A percentile compares a stretch with the other conserved stretches of the same genome.
phyloP scores from a whole-genome alignment of 2,797 vertebrate species.

The Bothrops alternatus region DNA sequence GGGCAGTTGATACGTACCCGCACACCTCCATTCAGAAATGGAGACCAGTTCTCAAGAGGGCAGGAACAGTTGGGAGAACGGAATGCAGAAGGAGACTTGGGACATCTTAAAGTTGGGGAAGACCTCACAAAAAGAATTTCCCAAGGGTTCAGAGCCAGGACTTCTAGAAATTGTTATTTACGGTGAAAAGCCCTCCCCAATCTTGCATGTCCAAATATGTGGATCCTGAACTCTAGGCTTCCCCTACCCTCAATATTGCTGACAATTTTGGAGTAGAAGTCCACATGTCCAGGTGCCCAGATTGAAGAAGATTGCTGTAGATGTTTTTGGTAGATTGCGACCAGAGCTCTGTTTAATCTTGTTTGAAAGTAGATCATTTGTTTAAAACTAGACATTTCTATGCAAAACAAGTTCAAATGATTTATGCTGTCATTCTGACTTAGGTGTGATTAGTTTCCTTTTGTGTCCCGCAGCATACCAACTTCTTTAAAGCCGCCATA shows the following conservation, averaged over 20 bases:
- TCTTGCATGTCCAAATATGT: neutral
- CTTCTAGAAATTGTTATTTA: neutral
- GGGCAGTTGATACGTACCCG: neutral
- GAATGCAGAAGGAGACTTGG: neutral
- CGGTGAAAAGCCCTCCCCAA: neutral
- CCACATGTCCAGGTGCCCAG: neutral
- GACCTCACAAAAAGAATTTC: neutral
- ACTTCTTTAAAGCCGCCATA: conserved; percentile 79
- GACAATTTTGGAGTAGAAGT: neutral
- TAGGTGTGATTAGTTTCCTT: conserved; percentile 17
- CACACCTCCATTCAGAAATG: neutral
- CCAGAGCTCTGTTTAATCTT: neutral
- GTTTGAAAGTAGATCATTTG: neutral
- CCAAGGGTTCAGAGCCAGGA: neutral
- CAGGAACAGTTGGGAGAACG: neutral
- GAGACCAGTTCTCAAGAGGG: neutral
- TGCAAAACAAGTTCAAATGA: neutral
- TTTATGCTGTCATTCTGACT: conserved; percentile 34
- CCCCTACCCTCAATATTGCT: neutral
- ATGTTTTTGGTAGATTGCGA: neutral
- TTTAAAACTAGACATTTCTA: neutral
- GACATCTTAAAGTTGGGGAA: neutral
- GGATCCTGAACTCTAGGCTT: neutral
- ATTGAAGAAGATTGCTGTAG: neutral
- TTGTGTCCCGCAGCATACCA: conserved; percentile 64